Evolutionary conservation across 2,888 invertebrate species (phyloP).

Genomic region (Acanthosepion lycidas): DNA sequence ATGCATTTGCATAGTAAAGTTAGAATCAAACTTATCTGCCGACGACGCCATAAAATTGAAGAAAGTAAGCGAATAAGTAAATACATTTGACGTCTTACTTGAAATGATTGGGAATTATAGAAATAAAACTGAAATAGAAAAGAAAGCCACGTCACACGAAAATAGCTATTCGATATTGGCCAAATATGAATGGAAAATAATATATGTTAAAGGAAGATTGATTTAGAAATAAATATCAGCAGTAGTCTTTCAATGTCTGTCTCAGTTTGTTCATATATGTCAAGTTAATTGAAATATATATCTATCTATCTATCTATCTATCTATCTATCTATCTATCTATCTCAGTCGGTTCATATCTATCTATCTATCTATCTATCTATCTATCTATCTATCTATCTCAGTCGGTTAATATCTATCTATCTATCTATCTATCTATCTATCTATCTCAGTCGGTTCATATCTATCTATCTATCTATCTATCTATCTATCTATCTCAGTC

Average conservation of each 20-base stretch:
- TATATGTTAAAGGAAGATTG: neutral
- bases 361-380: constrained; percentile 13
- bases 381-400: neutral
- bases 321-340: constrained; percentile 16
- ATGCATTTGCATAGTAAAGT: too few species aligned
- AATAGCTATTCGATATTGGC: neutral
- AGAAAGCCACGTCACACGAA: neutral
- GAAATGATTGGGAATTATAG: neutral
- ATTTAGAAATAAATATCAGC: too few species aligned
- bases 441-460: too few species aligned
- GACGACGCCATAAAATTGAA: too few species aligned
- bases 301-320: neutral
- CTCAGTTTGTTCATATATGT: too few species aligned
- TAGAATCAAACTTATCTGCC: too few species aligned
- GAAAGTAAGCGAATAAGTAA: too few species aligned
- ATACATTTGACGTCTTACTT: too few species aligned
- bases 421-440: neutral
- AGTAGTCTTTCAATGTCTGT: too few species aligned
- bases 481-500: neutral
- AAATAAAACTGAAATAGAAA: neutral
- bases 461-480: neutral
- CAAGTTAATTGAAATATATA: too few species aligned
- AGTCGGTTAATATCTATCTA: neutral
- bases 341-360: too few species aligned
- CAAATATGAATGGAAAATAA: neutral